Conservation (phyloP, 2,888 invertebrate species). For the Drosophila quinaria region DNA sequence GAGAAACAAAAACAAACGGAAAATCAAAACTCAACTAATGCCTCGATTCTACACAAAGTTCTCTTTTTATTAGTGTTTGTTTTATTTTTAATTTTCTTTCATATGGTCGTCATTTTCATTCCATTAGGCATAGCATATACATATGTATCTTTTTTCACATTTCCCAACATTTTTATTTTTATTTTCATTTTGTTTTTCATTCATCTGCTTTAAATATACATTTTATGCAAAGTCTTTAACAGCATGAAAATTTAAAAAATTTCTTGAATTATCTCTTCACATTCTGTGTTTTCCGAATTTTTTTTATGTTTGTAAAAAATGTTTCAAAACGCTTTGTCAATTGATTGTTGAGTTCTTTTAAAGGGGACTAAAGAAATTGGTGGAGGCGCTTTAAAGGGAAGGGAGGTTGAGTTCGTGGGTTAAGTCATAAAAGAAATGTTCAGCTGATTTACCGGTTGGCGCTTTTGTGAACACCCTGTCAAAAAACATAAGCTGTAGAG, state of each 20-base stretch:
- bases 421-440: conserved; percentile 15
- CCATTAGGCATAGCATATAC: not conserved
- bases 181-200: not conserved
- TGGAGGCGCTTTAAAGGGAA: not conserved
- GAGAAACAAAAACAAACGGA: not conserved
- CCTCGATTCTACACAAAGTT: conserved; percentile 16
- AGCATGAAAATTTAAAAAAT: conserved; percentile 23
- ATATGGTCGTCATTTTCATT: conserved; percentile 3
- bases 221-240: conserved; percentile 34
- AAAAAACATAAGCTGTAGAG: too few species aligned
- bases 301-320: conserved; percentile 8
- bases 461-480: conserved; percentile 2
- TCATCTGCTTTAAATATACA: conserved; percentile 52
- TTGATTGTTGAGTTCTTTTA: conserved; percentile 4
- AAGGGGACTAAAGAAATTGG: not conserved
- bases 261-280: not conserved
- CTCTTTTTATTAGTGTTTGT: conserved; percentile 8
- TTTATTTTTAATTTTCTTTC: conserved; percentile 6
- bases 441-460: conserved; percentile 30
- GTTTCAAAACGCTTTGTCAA: conserved; percentile 13
- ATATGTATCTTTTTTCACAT: conserved; percentile 5
- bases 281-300: not conserved
- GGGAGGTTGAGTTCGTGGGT: conserved; percentile 3
- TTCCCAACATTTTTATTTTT: conserved; percentile 23
- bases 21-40: conserved; percentile 35